Conservation (phyloP, 2,888 invertebrate genomes). For the Netelia inedita region DNA sequence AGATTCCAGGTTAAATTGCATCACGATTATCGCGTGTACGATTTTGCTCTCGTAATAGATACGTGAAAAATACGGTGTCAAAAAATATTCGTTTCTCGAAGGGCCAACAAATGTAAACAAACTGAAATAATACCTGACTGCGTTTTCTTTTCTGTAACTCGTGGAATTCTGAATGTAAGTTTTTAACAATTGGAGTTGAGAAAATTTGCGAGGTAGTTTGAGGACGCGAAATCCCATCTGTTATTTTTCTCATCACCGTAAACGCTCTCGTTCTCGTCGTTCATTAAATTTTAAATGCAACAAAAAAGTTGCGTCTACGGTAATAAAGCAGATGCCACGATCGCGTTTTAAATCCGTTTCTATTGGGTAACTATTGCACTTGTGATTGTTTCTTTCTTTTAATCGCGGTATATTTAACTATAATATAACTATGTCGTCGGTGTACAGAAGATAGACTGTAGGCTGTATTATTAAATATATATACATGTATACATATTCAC, state of each 20-base stretch:
- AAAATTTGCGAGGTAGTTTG: constrained; percentile 82
- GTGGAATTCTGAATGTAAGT: constrained; percentile 73
- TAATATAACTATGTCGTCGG: constrained; percentile 73
- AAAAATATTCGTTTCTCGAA: constrained; percentile 50
- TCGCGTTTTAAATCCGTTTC: constrained; percentile 76
- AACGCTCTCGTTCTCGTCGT: constrained; percentile 55
- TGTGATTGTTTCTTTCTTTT: constrained; percentile 78
- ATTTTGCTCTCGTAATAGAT: constrained; percentile 21
- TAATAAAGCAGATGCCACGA: constrained; percentile 32
- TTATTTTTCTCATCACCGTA: constrained; percentile 53
- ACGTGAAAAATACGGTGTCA: constrained; percentile 40
- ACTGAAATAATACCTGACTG: constrained; percentile 38
- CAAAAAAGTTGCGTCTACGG: constrained; percentile 3
- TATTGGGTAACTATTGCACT: constrained; percentile 85
- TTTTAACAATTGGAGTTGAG: constrained; percentile 73
- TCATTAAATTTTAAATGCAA: constrained; percentile 18
- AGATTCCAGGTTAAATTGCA: constrained; percentile 74
- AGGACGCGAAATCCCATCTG: constrained; percentile 60
- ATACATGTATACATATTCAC: constrained; percentile 48
- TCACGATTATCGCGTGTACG: constrained; percentile 39
- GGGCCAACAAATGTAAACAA: constrained; percentile 26
- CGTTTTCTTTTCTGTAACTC: constrained; percentile 49
- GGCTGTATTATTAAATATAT: constrained; percentile 75
- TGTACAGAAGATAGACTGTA: constrained; percentile 77
- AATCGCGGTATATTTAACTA: constrained; percentile 74